Percentiles rank a stretch among this genome's conserved stretches.
phyloP scores from a whole-genome alignment of 2,888 invertebrate genomes.

The Dynastes tityus region DNA sequence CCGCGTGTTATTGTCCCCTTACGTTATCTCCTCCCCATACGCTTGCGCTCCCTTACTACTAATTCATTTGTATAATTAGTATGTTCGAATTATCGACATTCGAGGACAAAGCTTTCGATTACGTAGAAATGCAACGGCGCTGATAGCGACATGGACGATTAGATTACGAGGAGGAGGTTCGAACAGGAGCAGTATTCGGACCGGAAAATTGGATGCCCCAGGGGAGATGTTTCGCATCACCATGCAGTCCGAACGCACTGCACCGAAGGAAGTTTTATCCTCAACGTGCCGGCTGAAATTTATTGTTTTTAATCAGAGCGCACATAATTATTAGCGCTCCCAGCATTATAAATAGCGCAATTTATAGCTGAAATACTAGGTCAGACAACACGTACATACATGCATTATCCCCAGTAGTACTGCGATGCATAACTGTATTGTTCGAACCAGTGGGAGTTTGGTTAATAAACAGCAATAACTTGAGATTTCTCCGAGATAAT shows the following conservation, averaged over 20 bases:
- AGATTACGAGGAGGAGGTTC: not conserved
- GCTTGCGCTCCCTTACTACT: not conserved
- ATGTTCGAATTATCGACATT: slow-evolving; percentile 24
- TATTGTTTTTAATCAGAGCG: slow-evolving; percentile 39
- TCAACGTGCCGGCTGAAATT: slow-evolving; percentile 6
- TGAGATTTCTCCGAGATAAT: too few relatives aligned
- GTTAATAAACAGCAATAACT: too few relatives aligned
- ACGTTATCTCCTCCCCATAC: not conserved
- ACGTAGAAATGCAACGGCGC: slow-evolving; percentile 2
- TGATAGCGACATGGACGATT: not conserved
- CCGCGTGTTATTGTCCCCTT: not conserved
- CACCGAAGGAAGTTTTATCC: slow-evolving; percentile 6
- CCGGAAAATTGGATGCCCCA: not conserved
- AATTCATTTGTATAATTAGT: slow-evolving; percentile 22
- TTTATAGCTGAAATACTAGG: not conserved
- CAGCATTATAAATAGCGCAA: slow-evolving; percentile 1
- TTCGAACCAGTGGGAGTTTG: too few relatives aligned
- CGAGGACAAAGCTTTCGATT: slow-evolving; percentile 34
- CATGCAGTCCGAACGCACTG: not conserved
- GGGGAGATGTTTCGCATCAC: not conserved
- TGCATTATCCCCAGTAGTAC: too few relatives aligned
- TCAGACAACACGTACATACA: not conserved
- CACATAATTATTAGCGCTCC: slow-evolving; percentile 17
- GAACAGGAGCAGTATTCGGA: not conserved
- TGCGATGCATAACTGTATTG: too few relatives aligned